Conservation (phyloP, 2,888 invertebrate species). For the Ophion obscuratus region DNA sequence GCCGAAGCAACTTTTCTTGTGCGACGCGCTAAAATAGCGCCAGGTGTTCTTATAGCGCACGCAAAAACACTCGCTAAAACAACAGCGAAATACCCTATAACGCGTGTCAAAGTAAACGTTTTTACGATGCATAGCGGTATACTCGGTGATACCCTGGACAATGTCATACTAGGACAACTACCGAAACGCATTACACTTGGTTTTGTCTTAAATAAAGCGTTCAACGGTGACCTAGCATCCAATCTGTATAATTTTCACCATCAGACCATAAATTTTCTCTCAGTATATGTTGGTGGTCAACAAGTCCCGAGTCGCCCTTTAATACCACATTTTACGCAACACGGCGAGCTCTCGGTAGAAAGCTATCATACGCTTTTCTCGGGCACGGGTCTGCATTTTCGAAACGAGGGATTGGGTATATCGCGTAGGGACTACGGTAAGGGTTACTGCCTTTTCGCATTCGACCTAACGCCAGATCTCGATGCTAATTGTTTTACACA, state of each 20-base stretch:
- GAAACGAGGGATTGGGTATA: not conserved
- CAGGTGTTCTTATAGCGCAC: too few relatives aligned
- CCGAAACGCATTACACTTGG: not conserved
- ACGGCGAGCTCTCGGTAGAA: not conserved
- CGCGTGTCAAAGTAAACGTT: too few relatives aligned
- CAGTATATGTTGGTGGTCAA: slow-evolving; percentile 26
- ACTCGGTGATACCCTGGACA: too few relatives aligned
- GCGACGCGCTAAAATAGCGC: too few relatives aligned
- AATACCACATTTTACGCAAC: slow-evolving; percentile 4
- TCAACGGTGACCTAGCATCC: slow-evolving; percentile 11
- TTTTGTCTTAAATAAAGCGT: not conserved
- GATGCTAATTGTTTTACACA: not conserved
- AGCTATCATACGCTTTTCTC: too few relatives aligned
- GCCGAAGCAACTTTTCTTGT: too few relatives aligned
- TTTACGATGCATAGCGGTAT: too few relatives aligned
- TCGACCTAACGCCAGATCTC: not conserved
- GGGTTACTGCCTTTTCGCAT: not conserved
- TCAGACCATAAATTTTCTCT: slow-evolving; percentile 14
- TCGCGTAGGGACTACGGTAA: not conserved
- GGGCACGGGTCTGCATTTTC: too few relatives aligned
- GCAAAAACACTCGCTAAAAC: too few relatives aligned
- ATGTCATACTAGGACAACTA: too few relatives aligned
- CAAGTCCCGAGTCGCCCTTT: slow-evolving; percentile 35
- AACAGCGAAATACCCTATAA: too few relatives aligned
- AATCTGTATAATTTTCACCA: slow-evolving; percentile 29